These are phyloP conservation scores for Brachylomia viminalis DNA, from an alignment of 2,888 invertebrate species.

Conservation along the genomic window DNA sequence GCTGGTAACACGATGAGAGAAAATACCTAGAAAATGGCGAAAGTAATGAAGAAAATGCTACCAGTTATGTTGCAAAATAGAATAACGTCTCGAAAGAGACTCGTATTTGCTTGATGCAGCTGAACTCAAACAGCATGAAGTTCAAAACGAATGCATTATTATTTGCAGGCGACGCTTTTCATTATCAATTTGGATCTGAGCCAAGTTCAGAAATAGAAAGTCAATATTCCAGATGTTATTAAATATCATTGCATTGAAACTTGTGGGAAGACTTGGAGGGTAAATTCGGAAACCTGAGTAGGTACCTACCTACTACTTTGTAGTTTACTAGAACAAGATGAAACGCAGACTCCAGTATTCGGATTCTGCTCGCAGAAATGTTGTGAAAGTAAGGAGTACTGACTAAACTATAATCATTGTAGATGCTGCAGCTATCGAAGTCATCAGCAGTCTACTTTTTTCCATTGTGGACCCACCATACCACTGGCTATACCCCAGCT, in stretches of 20 bases:
- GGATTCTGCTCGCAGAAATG: not conserved
- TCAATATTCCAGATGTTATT: conserved; percentile 8
- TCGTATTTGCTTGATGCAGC: not conserved
- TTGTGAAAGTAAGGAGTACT: not conserved
- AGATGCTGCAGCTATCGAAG: not conserved
- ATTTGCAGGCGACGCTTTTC: conserved; percentile 16
- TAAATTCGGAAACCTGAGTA: not conserved
- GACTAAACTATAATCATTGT: no score
- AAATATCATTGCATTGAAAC: conserved; percentile 10
- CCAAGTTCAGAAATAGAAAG: conserved; percentile 48
- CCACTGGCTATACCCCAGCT: no score
- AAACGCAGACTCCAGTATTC: not conserved
- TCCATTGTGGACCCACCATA: no score
- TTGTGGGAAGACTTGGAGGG: not conserved
- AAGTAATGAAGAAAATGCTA: not conserved
- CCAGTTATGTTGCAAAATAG: not conserved
- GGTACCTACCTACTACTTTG: not conserved
- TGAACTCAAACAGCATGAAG: not conserved
- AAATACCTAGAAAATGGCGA: not conserved
- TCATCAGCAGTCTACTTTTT: not conserved
- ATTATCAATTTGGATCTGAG: conserved; percentile 43
- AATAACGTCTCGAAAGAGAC: not conserved
- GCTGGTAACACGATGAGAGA: not conserved
- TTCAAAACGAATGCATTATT: conserved; percentile 10
- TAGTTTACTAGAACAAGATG: not conserved